Base-by-base conservation (phyloP, 2,797 vertebrate genomes). In the Pachyuromys duprasi region DNA sequence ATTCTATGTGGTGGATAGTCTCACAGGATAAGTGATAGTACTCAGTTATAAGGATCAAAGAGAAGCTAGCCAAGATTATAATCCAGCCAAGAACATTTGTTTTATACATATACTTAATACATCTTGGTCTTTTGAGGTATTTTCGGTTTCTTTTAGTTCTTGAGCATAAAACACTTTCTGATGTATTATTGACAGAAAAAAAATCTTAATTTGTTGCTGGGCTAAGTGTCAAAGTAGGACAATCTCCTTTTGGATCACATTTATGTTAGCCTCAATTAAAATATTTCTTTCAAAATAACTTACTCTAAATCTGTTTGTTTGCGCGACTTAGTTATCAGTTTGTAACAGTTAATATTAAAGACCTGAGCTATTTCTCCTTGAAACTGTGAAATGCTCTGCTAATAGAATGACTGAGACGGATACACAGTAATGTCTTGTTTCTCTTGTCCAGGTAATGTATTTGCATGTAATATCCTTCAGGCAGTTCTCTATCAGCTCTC, bases 311-410 rank as follows among this genome's bases (percentile, higher is more conserved):
- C 15, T 81, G 28, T 62, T 79, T 72, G 26, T 31, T 86, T n/a
- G n/a, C 28, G 45, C 69, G 67, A 74, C 24, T 63, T 55, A 88
- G 36, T 81, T 94, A 92, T 90, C 9, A 45, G 26, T 69, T 93
- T 86, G 2, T 74, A 13, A 55, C 49, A 90, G 92, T 89, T 96
- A 53, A 45, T 89, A 28, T 53, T 93, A 94, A 92, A 63, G 14
- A 28, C 22, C 6, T 86, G 36, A 92, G 42, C 6, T 49, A 65
- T 89, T 95, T 86, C 11, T 86, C 75, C 9, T 63, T 24, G 60
- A 90, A 62, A 88, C 13, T 91, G 17, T 84, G 65, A 84, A 62
- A 63, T 93, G 0, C 82, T 91, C 86, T 96, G 86, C 79, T 67
- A 87, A 60, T 49, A n/a, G 22, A 91, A 45, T 67, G 8, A 67